Evolutionary conservation across 2,888 invertebrate genomes (phyloP), one percentile per base, ranked within the genome.

Genomic region (Drosophila histrio): DNA sequence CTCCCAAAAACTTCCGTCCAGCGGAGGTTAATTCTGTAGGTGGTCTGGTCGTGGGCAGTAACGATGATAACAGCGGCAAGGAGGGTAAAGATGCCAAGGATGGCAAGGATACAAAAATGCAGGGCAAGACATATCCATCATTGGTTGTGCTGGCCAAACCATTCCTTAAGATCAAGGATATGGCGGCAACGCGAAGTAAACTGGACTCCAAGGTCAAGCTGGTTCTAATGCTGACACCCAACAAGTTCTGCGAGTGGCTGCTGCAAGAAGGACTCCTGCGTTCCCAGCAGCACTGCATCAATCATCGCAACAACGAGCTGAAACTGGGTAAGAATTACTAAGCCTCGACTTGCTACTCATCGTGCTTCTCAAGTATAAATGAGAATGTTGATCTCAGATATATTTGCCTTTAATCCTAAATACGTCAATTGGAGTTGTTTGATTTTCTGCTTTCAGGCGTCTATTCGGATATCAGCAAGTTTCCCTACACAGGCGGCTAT

Each of bases 181-280:
- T 93, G 36, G 92, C 93, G 0, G 91, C 93, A 0, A 95, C 95
- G 81, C 93, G 95, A 11, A 92, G 93, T 0, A 92, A 93, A 19
- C 91, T 95, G 3, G 97, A 97, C 92, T 94, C 94, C 34, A 96
- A 96, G 91, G 97, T 97, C 1, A 97, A 97, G 91, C 93, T 95
- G 1, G 96, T 97, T 3, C 92, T 97, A 11, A 96, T 96, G 94
- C 94, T 95, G 88, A 94, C 95, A 0, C 95, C 97, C 0, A 95
- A 96, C 72, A 96, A 96, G 91, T 97, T 97, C 89, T 96, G 96
- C 0, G 97, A 97, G 92, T 97, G 97, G 97, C 93, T 97, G 50
- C 96, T 97, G 62, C 97, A 97, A 88, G 96, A 96, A 89, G 97
- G 97, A 0, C 90, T 97, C 1, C 94, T 97, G 2, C 93, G 95